Conservation (phyloP, 2,888 invertebrate genomes). For the Cylloceria caligata region DNA sequence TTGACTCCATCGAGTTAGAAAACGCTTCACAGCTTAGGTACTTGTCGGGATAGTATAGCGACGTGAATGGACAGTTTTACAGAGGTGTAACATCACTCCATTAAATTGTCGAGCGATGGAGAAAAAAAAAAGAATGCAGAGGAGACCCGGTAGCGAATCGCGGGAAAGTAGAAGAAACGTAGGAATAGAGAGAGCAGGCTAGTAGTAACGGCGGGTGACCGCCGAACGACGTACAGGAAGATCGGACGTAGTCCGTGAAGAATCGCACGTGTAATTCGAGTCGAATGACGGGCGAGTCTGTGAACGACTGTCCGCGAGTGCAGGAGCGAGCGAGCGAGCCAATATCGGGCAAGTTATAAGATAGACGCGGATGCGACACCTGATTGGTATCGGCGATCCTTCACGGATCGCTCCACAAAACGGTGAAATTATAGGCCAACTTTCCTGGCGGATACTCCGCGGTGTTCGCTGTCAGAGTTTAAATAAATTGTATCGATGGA, state of each 20-base stretch:
- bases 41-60: neutral
- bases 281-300: slow-evolving; percentile 29
- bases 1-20: neutral
- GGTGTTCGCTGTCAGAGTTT: slow-evolving; percentile 41
- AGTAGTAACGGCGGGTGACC: slow-evolving; percentile 28
- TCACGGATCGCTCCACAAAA: slow-evolving; percentile 66
- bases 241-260: slow-evolving; percentile 50
- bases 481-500: slow-evolving; percentile 53
- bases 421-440: slow-evolving; percentile 64
- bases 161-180: slow-evolving; percentile 20
- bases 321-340: slow-evolving; percentile 2
- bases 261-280: slow-evolving; percentile 59
- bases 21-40: neutral
- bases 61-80: slow-evolving; percentile 24
- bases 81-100: slow-evolving; percentile 11
- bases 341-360: slow-evolving; percentile 17
- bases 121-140: slow-evolving; percentile 1
- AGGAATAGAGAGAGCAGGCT: neutral
- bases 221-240: slow-evolving; percentile 13
- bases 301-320: neutral
- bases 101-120: slow-evolving; percentile 10
- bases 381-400: slow-evolving; percentile 53
- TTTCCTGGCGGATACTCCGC: slow-evolving; percentile 51
- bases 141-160: neutral
- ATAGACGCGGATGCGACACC: slow-evolving; percentile 48